Evolutionary conservation across 2,113 vertebrate species (phyloP).

Genomic region (Chaenocephalus aceratus): DNA sequence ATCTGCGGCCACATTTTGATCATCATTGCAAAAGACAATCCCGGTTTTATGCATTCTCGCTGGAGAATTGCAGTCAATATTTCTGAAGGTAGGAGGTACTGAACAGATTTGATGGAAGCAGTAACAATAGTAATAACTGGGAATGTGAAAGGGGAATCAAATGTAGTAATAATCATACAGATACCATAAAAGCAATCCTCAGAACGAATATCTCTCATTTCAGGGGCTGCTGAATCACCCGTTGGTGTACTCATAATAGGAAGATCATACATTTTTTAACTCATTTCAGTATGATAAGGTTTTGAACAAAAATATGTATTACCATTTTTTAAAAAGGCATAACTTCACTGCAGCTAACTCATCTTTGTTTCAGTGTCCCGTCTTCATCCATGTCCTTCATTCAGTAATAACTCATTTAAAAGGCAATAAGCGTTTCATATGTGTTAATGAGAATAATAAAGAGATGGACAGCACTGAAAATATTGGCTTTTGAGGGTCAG

Average conservation of each 20-base stretch:
- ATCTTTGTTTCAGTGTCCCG: conserved; percentile 38
- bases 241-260: conserved; percentile 1
- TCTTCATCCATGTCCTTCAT: conserved; percentile 46
- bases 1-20: conserved; percentile 47
- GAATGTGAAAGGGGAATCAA: conserved; percentile 56
- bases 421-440: conserved; percentile 60
- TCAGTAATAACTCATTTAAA: conserved; percentile 65
- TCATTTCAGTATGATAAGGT: conserved; percentile 4
- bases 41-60: conserved; percentile 50
- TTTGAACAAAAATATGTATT: conserved; percentile 12
- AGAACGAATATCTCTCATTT: conserved; percentile 63
- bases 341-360: conserved; percentile 31
- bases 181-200: conserved; percentile 61
- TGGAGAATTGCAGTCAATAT: conserved; percentile 69
- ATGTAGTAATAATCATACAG: conserved; percentile 60
- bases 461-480: conserved; percentile 62
- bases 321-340: background rate
- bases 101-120: conserved; percentile 64
- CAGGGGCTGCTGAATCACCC: conserved; percentile 18
- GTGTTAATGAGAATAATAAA: conserved; percentile 75
- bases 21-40: conserved; percentile 54
- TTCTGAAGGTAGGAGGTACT: conserved; percentile 56
- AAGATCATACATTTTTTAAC: background rate
- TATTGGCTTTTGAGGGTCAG: conserved; percentile 4
- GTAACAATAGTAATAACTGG: conserved; percentile 66